phyloP scores from a whole-genome alignment of 2,797 vertebrate species.

The Ficedula albicollis region DNA sequence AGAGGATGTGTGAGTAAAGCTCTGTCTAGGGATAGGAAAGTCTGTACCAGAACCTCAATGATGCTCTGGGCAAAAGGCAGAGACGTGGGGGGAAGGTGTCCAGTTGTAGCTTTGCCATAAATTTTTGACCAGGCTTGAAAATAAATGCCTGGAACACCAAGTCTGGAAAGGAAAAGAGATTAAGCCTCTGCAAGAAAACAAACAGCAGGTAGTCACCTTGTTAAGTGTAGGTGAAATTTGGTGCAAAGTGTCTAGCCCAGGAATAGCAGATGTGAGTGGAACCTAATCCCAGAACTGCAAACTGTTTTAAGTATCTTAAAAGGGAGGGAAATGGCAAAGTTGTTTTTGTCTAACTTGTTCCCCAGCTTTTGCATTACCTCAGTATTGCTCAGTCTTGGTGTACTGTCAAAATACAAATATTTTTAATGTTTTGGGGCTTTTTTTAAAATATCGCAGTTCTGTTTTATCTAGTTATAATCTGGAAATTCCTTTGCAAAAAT shows the following conservation, averaged over 20 bases:
- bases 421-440: background rate
- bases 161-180: background rate
- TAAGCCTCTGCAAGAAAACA: background rate
- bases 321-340: background rate
- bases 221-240: background rate
- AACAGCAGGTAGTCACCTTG: background rate
- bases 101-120: background rate
- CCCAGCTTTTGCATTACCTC: background rate
- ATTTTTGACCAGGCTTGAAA: background rate
- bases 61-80: background rate
- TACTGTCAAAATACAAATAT: background rate
- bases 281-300: background rate
- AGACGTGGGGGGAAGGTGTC: background rate
- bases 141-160: background rate
- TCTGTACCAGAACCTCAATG: background rate
- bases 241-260: background rate
- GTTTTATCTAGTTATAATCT: background rate
- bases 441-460: background rate
- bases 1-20: background rate
- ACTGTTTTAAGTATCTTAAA: background rate
- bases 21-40: background rate
- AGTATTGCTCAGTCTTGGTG: background rate
- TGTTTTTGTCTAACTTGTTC: background rate
- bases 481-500: background rate
- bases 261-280: background rate